Base-by-base conservation (phyloP, 2,888 invertebrate species). In the Agrochola litura region DNA sequence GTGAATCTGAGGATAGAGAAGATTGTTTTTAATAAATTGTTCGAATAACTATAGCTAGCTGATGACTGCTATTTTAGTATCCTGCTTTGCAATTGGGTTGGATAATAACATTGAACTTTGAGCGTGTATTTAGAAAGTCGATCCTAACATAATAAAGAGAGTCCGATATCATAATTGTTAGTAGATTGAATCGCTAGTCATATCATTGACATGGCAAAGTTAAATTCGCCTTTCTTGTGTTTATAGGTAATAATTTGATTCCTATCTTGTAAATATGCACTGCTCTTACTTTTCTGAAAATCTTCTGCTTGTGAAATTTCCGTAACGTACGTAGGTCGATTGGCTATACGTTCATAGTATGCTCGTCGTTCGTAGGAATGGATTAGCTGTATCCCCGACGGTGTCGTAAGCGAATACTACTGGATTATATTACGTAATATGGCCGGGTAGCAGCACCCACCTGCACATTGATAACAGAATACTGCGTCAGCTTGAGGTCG, bases 391-490 rank as follows among this genome's bases (percentile, higher is more conserved):
- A 60, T 65, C 46, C 52, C 75, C 58, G 30, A 25, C 46, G 37
- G 81, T 68, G 46, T 69, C 58, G 64, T 81, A 60, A 65, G 68
- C 43, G 64, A 49, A 74, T 54, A 41, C 64, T 60, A 46, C 75
- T 69, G 41, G 56, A 63, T 67, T 63, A 49, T 30, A 81, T 69
- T 54, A 81, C 41, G 58, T 58, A 73, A 65, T 75, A 66, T 65
- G 64, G 16, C 54, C 19, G 52, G 52, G 30, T 19, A 68, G 52
- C 54, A 80, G 63, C 74, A 46, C 58, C 73, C 56, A 80, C 73
- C 58, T 81, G 68, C 75, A 75, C 64, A 19, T 75, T 80, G 75
- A 69, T 75, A 80, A 75, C 54, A 81, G 54, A 60, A 41, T 75
- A 64, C 68, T 75, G 46, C 41, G 54, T 54, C 64, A 49, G 63